Base-by-base conservation (phyloP, 1,140 invertebrate species). In the Hermatobates lingyangjiaoensis region DNA sequence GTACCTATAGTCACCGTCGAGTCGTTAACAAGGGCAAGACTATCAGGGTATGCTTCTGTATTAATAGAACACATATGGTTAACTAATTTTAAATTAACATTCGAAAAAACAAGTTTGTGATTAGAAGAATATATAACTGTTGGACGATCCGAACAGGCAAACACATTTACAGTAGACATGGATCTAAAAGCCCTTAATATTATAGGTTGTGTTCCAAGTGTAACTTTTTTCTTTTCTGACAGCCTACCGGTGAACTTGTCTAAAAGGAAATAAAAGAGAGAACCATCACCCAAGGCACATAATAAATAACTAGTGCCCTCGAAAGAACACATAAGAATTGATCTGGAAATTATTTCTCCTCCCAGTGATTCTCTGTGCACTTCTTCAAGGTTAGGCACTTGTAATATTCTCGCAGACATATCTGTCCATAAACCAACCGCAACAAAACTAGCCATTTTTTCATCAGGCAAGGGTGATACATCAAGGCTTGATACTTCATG, bases 61-160 rank as follows among this genome's bases (percentile, higher is more conserved):
- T 97, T 94, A 1, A 98, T 66, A 0, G 91, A 91, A 68, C 94
- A 98, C 91, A 98, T 98, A 62, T 97, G 90, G 62, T 89, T 91
- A 0, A 98, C 94, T 69, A 98, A 89, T 64, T 92, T 91, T 12
- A 98, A 71, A 69, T 99, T 99, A 1, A 99, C 95, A 72, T 98
- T 98, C 23, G 93, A 97, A 69, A 98, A 98, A 0, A 98, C 92
- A 2, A 99, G 72, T 69, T 98, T 98, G 63, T 97, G 89, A 71
- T 98, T 98, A 7, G 90, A 95, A 7, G 91, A 96, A 70, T 98
- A 98, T 57, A 98, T 97, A 1, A 99, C 94, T 0, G 94, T 96
- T 0, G 95, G 95, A 45, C 94, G 75, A 68, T 99, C 94, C 0
- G 91, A 96, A 64, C 95, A 98, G 12, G 93, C 95, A 70, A 99